A percentile compares a stretch with the other conserved stretches of the same genome.
phyloP scores from a whole-genome alignment of 1,140 invertebrate species.

The Eurosta solidaginis region DNA sequence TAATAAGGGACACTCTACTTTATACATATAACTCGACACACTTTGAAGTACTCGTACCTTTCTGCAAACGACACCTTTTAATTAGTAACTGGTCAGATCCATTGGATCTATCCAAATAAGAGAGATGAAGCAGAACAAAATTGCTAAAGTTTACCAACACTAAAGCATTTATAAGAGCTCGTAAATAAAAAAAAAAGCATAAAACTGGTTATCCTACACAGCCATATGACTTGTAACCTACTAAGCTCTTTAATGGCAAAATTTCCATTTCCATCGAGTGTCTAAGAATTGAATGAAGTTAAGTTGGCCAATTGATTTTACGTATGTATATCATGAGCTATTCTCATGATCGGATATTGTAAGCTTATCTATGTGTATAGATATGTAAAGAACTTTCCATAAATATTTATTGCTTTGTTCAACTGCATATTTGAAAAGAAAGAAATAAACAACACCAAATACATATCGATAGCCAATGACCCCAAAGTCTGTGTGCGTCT shows the following conservation, averaged over 20 bases:
- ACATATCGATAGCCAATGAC: background rate
- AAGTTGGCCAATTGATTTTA: background rate
- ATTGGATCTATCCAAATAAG: background rate
- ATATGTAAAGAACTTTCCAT: no score
- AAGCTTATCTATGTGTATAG: no score
- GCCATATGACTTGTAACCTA: background rate
- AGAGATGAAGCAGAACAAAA: no score
- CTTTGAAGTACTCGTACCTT: background rate
- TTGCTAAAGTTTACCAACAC: no score
- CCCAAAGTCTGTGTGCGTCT: background rate
- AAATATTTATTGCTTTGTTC: no score
- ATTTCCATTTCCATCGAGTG: background rate
- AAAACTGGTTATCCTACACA: background rate
- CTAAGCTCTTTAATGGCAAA: constrained; percentile 15
- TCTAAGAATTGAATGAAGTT: no score
- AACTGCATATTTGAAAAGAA: no score
- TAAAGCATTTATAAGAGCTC: background rate
- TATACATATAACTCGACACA: background rate
- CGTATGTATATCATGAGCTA: background rate
- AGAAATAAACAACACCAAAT: no score
- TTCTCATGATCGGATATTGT: no score
- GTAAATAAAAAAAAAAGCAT: background rate
- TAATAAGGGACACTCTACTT: background rate
- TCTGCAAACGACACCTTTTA: background rate
- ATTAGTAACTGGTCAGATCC: background rate